Conservation (phyloP, 2,797 vertebrate genomes). For the Epinephelus malabaricus region DNA sequence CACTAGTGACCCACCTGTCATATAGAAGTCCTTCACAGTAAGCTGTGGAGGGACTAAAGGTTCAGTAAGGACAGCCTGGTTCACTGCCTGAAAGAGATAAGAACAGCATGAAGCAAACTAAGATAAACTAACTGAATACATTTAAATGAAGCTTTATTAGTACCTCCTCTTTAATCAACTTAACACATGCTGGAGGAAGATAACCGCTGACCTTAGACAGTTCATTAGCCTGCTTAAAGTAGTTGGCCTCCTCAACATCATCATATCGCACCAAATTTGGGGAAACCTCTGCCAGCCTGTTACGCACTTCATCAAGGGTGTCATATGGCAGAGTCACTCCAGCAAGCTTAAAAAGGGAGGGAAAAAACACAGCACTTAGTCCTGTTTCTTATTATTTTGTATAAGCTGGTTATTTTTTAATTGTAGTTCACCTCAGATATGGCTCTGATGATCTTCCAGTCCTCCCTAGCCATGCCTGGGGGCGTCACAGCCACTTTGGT, state of each 20-base stretch:
- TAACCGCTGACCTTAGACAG: conserved; percentile 88
- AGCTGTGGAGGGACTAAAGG: conserved; percentile 91
- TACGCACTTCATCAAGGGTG: conserved; percentile 88
- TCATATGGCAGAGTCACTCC: conserved; percentile 91
- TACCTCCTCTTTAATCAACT: not conserved
- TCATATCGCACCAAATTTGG: conserved; percentile 93
- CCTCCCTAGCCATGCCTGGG: conserved; percentile 92
- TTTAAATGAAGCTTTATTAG: conserved; percentile 17
- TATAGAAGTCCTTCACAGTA: conserved; percentile 93
- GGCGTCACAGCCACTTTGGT: conserved; percentile 91
- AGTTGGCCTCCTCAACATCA: conserved; percentile 92
- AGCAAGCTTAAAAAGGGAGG: conserved; percentile 82
- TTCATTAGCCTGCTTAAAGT: conserved; percentile 91
- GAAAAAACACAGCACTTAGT: conserved; percentile 19
- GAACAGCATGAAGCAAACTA: conserved; percentile 13
- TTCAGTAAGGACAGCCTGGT: conserved; percentile 87
- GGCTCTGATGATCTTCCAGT: conserved; percentile 94
- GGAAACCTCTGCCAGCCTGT: conserved; percentile 90
- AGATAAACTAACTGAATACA: conserved; percentile 23
- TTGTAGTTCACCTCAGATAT: conserved; percentile 89
- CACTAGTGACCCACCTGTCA: conserved; percentile 88
- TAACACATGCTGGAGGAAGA: conserved; percentile 28
- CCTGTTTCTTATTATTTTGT: conserved; percentile 1
- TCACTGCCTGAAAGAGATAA: conserved; percentile 85
- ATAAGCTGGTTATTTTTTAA: not conserved